Evolutionary conservation across 2,113 vertebrate genomes (phyloP).

Genomic region (Tupaia chinensis): DNA sequence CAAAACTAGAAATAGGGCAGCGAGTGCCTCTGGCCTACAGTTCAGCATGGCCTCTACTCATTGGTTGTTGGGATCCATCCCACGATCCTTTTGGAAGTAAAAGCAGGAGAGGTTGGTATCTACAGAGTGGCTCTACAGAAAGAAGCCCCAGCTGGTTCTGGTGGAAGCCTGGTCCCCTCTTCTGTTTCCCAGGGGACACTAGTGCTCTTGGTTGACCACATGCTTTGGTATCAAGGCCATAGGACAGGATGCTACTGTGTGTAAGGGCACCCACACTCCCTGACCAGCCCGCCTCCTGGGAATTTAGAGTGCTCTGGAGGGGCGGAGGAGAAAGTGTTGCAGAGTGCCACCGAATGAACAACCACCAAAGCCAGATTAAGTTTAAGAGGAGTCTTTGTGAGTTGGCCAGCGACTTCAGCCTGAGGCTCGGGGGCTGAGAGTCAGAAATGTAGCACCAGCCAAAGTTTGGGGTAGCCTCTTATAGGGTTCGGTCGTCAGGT

Average conservation of each 20-base stretch:
- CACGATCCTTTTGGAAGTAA: background rate
- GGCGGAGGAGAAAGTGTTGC: background rate
- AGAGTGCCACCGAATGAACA: too few relatives aligned
- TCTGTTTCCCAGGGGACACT: background rate
- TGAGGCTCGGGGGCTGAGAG: too few relatives aligned
- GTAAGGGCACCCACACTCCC: background rate
- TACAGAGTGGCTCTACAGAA: rapidly evolving
- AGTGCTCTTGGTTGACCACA: rapidly evolving
- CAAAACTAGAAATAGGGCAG: background rate
- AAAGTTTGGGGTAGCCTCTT: too few relatives aligned
- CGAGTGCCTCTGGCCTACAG: background rate
- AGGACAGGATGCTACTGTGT: background rate
- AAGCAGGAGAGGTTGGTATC: background rate
- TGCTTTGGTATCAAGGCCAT: background rate
- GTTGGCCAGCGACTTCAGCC: too few relatives aligned
- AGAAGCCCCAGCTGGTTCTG: too few relatives aligned
- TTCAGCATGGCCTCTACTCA: background rate
- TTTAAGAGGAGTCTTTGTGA: too few relatives aligned
- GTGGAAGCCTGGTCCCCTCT: background rate
- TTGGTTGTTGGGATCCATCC: background rate
- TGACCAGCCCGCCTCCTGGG: background rate
- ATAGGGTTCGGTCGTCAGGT: too few relatives aligned
- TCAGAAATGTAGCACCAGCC: too few relatives aligned
- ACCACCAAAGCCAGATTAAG: too few relatives aligned
- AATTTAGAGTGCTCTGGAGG: too few relatives aligned